A percentile compares a stretch with the other conserved stretches of the same genome.
phyloP scores from a whole-genome alignment of 2,113 vertebrate species.

The Ammodytes dubius region DNA sequence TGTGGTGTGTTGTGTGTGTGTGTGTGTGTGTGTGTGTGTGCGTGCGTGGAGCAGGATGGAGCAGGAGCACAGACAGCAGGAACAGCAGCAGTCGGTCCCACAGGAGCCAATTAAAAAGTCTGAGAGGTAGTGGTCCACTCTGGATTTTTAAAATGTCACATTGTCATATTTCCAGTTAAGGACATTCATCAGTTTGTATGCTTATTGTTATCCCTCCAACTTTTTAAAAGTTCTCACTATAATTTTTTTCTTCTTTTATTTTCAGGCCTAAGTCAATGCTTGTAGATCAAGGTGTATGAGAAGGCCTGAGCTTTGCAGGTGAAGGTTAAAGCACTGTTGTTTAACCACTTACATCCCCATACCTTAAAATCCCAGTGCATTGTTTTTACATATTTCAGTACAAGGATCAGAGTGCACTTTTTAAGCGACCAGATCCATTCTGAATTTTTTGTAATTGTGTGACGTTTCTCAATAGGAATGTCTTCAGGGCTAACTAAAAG shows the following conservation, averaged over 20 bases:
- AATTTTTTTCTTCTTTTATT: slow-evolving; percentile 45
- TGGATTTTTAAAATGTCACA: neutral
- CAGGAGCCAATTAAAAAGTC: slow-evolving; percentile 72
- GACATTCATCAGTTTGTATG: neutral
- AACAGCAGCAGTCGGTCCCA: slow-evolving; percentile 69
- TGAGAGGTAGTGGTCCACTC: slow-evolving; percentile 71
- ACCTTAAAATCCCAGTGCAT: neutral
- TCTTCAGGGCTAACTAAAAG: too few species aligned
- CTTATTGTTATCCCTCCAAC: accelerated
- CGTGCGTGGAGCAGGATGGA: slow-evolving; percentile 77
- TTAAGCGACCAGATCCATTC: too few species aligned
- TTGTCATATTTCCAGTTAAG: neutral
- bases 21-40: slow-evolving; percentile 49
- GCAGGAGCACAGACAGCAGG: slow-evolving; percentile 79
- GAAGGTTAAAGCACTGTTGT: slow-evolving; percentile 40
- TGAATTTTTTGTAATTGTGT: too few species aligned
- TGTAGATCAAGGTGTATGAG: slow-evolving; percentile 69
- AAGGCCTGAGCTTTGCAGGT: neutral
- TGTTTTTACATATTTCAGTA: slow-evolving; percentile 1
- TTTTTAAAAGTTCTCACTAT: neutral
- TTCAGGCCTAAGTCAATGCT: slow-evolving; percentile 79
- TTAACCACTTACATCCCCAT: neutral
- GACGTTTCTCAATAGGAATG: too few species aligned
- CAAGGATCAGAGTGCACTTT: neutral
- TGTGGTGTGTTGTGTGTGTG: slow-evolving; percentile 37